These are phyloP conservation scores for Philereme transversata DNA, from an alignment of 2,888 invertebrate genomes.

Conservation along the genomic window DNA sequence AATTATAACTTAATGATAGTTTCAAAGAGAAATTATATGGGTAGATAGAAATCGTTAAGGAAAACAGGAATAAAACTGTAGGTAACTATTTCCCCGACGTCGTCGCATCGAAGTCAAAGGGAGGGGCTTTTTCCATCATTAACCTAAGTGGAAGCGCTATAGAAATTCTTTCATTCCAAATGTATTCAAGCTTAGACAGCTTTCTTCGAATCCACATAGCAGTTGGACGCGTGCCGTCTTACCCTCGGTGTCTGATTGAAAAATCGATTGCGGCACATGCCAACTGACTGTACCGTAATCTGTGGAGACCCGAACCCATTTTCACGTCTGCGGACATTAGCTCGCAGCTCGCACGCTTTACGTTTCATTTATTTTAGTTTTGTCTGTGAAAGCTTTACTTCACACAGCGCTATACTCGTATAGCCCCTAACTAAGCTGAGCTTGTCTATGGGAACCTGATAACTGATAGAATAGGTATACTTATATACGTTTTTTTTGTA, in stretches of 20 bases:
- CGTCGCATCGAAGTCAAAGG: slow-evolving; percentile 18
- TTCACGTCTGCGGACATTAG: slow-evolving; percentile 43
- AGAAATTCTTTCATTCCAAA: slow-evolving; percentile 27
- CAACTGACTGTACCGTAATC: slow-evolving; percentile 26
- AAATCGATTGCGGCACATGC: slow-evolving; percentile 65
- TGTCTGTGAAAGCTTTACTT: slow-evolving; percentile 2
- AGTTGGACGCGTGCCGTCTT: slow-evolving; percentile 35
- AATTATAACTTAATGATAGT: too few species aligned
- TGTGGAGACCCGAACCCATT: slow-evolving; percentile 31
- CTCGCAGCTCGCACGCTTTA: slow-evolving; percentile 31
- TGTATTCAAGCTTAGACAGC: slow-evolving; percentile 25
- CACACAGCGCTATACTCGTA: too few species aligned
- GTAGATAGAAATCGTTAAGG: too few species aligned
- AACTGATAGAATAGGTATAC: too few species aligned
- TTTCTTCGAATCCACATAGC: slow-evolving; percentile 30
- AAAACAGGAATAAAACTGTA: too few species aligned
- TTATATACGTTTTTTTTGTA: too few species aligned
- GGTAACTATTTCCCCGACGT: slow-evolving; percentile 6
- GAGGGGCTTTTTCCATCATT: slow-evolving; percentile 27
- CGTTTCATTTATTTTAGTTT: slow-evolving; percentile 23
- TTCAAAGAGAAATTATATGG: too few species aligned
- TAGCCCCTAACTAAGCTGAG: too few species aligned
- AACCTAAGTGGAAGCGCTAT: slow-evolving; percentile 24
- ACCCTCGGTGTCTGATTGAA: slow-evolving; percentile 59
- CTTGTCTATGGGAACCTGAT: too few species aligned